Evolutionary conservation across 1,140 invertebrate species (phyloP).

Genomic region (Drosophila kepulauana): DNA sequence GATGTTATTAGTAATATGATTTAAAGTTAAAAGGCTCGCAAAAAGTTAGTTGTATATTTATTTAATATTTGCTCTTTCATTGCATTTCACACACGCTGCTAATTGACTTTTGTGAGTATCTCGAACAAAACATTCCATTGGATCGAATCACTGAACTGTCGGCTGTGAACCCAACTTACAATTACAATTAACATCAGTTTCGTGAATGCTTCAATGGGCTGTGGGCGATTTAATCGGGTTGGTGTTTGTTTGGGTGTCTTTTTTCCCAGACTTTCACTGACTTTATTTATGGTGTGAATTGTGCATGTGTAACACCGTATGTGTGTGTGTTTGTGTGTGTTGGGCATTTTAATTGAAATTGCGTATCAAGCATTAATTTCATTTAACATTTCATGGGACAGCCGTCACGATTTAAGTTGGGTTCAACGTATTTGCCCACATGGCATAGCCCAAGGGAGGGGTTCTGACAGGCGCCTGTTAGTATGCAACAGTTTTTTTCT

Average conservation of each 20-base stretch:
- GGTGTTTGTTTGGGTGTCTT: neutral
- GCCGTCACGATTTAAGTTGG: constrained; percentile 25
- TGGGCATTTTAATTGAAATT: constrained; percentile 46
- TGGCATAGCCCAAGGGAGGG: constrained; percentile 3
- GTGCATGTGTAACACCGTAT: neutral
- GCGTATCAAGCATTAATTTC: constrained; percentile 45
- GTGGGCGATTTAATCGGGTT: neutral
- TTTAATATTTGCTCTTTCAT: constrained; percentile 16
- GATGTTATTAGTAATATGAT: constrained; percentile 16
- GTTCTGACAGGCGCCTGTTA: constrained; percentile 9
- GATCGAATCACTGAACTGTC: constrained; percentile 15
- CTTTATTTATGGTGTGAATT: constrained; percentile 28
- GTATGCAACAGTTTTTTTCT: constrained; percentile 37
- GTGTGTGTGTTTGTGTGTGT: constrained; percentile 17
- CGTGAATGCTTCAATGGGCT: neutral
- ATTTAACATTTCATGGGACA: constrained; percentile 38
- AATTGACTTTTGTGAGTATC: constrained; percentile 24
- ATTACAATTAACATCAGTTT: constrained; percentile 37
- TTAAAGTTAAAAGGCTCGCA: constrained; percentile 1
- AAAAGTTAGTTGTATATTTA: constrained; percentile 12
- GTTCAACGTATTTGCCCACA: constrained; percentile 15
- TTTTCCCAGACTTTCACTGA: neutral
- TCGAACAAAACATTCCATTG: constrained; percentile 1
- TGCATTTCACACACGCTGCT: neutral
- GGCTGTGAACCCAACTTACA: constrained; percentile 7